Evolutionary conservation across 2,113 vertebrate species (phyloP), one percentile per base, ranked within the genome.

Genomic region (Apteryx mantelli): DNA sequence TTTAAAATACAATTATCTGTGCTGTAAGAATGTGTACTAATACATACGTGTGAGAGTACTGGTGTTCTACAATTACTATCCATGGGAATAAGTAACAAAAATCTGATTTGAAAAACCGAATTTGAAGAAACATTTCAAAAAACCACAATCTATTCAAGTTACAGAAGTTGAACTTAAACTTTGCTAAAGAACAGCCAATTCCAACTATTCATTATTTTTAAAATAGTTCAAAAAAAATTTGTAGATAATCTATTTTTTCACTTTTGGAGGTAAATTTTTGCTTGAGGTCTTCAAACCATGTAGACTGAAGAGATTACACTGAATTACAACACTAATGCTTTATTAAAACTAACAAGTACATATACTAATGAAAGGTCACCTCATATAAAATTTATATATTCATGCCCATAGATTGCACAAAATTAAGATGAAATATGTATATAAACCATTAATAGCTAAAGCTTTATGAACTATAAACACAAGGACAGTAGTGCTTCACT

Each of bases 391-490:
- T 80, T 22, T 80, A 89, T 84, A 14, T 61, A 87, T 80, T 82
- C 91, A 46, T 87, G 58, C 75, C 58, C 75, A 91, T 50, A 66
- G 28, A 11, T 34, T 94, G 82, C 75, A 91, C 80, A 91, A 89
- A 96, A 80, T 88, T 91, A 83, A 48, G 71, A 94, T 82, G 82
- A 91, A 95, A 88, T 89, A 60, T 38, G 76, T 77, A 36, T 53
- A 80, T n/a, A 88, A 92, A 92, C 1, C 4, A 94, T 50, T 34
- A 60, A 75, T 55, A 93, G 74, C 87, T 64, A 32, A 90, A 83
- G 58, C 70, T 96, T 92, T 96, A 88, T 53, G 82, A 91, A 88
- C 68, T 94, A 95, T 90, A 91, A 95, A 96, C 79, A 88, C 66
- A 96, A 92, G 91, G 92, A 79, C 89, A 94, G 66, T 34, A 77